Percentiles rank a stretch among this genome's conserved stretches.
Conservation (phyloP, 2,888 invertebrate species). For the Troides oblongomaculatus region DNA sequence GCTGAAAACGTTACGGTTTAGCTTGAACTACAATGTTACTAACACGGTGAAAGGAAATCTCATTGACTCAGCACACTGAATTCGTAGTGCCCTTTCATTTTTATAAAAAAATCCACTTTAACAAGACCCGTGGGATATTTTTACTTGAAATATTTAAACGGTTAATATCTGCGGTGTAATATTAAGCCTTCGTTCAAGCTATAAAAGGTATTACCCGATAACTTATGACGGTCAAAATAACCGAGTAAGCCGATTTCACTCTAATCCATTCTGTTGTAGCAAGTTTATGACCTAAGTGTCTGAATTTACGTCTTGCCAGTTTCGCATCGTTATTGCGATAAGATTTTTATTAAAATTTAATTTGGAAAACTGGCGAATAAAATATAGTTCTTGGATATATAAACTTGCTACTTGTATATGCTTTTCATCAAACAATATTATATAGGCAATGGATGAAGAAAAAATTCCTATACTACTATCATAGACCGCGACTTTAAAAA, state of each 20-base stretch:
- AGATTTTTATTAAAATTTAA: not conserved
- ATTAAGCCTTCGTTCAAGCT: constrained; percentile 15
- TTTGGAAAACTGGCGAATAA: not conserved
- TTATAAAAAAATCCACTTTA: not conserved
- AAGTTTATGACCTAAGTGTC: constrained; percentile 24
- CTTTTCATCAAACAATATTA: too few species aligned
- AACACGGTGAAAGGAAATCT: too few species aligned
- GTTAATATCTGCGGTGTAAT: constrained; percentile 19
- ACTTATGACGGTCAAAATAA: constrained; percentile 27
- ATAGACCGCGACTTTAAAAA: too few species aligned
- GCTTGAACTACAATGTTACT: too few species aligned
- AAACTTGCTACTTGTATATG: too few species aligned
- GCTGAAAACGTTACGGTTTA: too few species aligned
- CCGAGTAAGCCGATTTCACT: constrained; percentile 25
- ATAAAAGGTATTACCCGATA: constrained; percentile 25
- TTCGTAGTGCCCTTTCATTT: too few species aligned
- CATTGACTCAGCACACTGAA: too few species aligned
- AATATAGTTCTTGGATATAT: too few species aligned
- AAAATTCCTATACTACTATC: too few species aligned
- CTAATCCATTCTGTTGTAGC: constrained; percentile 28
- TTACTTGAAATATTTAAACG: constrained; percentile 1
- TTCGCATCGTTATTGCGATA: constrained; percentile 12
- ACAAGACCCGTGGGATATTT: not conserved
- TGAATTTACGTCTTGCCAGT: constrained; percentile 23
- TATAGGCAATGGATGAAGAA: too few species aligned